These are phyloP conservation scores for Lontra canadensis DNA, from an alignment of 2,113 vertebrate species.

Conservation along the genomic window DNA sequence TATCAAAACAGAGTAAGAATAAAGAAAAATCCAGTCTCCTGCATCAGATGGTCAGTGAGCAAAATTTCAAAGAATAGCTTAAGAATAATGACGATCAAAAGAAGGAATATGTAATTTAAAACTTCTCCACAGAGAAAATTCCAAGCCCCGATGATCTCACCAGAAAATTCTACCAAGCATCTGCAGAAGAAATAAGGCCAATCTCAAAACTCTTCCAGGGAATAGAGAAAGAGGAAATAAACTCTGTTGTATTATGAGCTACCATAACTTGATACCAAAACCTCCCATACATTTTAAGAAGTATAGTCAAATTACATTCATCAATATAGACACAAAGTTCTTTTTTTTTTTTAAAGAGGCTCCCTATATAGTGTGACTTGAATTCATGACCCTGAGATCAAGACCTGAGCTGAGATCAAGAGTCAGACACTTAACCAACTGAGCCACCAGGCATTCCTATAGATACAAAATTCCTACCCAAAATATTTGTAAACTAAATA, in stretches of 20 bases:
- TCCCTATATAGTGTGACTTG: background rate
- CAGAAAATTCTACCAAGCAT: background rate
- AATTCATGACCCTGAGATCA: background rate
- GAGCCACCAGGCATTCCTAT: background rate
- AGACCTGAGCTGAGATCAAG: background rate
- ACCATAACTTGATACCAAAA: background rate
- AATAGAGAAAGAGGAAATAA: background rate
- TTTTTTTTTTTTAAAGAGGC: background rate
- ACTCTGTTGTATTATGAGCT: background rate
- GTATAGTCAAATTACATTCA: background rate
- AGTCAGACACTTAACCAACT: background rate
- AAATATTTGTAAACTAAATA: constrained; percentile 29
- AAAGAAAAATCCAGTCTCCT: background rate
- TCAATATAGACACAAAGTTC: background rate
- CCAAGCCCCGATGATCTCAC: background rate
- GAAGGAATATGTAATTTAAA: background rate
- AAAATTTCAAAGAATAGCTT: background rate
- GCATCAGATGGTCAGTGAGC: background rate
- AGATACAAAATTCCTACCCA: constrained; percentile 17
- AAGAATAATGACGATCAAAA: background rate
- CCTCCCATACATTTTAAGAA: background rate
- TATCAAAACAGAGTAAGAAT: background rate
- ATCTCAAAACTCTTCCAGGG: background rate
- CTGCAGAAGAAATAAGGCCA: background rate
- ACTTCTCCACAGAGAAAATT: background rate